A percentile compares a stretch with the other conserved stretches of the same genome.
Evolutionary conservation across 2,113 vertebrate species (phyloP).

Genomic region (Harpagus bidentatus): DNA sequence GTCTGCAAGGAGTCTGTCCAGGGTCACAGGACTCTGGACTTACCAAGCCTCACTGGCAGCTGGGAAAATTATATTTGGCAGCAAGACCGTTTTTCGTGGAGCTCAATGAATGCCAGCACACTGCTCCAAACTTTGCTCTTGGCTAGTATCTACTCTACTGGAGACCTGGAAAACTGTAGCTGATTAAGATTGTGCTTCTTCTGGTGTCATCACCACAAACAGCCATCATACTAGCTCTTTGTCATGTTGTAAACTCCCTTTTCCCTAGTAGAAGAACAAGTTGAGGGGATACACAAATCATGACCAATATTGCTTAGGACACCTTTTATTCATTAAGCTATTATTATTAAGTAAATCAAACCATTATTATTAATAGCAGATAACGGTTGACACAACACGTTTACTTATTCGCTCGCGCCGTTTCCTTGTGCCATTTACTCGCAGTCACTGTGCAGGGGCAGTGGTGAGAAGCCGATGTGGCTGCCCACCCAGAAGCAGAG

Average conservation of each 20-base stretch:
- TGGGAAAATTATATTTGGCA: constrained; percentile 30
- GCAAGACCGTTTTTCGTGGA: neutral
- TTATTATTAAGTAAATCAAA: neutral
- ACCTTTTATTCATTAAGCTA: neutral
- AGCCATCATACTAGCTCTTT: neutral
- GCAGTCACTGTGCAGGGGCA: neutral
- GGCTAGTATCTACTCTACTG: neutral
- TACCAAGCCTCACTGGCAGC: neutral
- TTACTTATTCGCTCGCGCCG: neutral
- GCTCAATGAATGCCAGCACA: neutral
- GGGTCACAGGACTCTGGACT: neutral
- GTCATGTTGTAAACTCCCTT: neutral
- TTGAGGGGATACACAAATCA: neutral
- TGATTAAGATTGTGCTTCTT: neutral
- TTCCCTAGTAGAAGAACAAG: neutral
- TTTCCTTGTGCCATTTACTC: too few species aligned
- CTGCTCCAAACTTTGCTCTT: neutral
- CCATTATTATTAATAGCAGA: neutral
- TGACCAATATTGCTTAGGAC: neutral
- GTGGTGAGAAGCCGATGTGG: neutral
- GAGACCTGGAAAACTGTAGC: neutral
- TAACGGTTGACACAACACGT: neutral
- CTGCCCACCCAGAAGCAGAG: neutral
- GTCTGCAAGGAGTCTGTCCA: neutral
- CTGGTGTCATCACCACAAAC: neutral